phyloP scores from a whole-genome alignment of 2,113 vertebrate species.

The Corydoras maculifer region DNA sequence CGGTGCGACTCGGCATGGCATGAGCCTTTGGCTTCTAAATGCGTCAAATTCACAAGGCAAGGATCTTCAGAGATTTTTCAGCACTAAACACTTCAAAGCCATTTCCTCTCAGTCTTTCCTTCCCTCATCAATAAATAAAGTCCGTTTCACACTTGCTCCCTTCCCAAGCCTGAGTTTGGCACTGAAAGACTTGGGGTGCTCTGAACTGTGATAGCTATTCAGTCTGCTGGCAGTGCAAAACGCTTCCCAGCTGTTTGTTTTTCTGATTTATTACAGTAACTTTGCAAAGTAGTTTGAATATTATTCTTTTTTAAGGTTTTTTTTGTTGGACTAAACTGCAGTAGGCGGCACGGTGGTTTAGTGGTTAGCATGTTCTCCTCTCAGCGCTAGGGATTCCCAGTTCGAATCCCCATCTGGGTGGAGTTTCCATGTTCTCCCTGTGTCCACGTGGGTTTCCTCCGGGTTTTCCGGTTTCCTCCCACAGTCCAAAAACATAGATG shows the following conservation, averaged over 20 bases:
- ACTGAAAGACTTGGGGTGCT: conserved; percentile 58
- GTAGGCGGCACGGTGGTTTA: too few species aligned
- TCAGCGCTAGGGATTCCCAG: too few species aligned
- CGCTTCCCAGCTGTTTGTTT: conserved; percentile 59
- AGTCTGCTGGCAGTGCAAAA: conserved; percentile 62
- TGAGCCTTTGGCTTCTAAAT: conserved; percentile 29
- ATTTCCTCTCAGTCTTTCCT: conserved; percentile 57
- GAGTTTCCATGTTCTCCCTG: too few species aligned
- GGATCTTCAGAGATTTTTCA: conserved; percentile 52
- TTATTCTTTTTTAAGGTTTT: too few species aligned
- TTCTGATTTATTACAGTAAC: conserved; percentile 37
- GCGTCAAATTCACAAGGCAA: conserved; percentile 44
- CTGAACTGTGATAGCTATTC: conserved; percentile 52
- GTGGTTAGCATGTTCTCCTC: too few species aligned
- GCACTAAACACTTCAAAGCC: conserved; percentile 58
- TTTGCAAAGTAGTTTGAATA: too few species aligned
- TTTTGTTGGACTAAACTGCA: too few species aligned
- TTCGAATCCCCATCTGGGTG: too few species aligned
- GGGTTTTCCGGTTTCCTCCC: too few species aligned
- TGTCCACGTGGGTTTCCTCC: too few species aligned
- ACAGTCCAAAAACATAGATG: too few species aligned
- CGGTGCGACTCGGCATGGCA: conserved; percentile 19
- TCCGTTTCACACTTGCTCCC: conserved; percentile 49
- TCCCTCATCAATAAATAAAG: conserved; percentile 66
- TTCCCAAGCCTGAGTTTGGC: conserved; percentile 47